phyloP scores from a whole-genome alignment of 2,113 vertebrate genomes.

The Grammomys dolichurus region DNA sequence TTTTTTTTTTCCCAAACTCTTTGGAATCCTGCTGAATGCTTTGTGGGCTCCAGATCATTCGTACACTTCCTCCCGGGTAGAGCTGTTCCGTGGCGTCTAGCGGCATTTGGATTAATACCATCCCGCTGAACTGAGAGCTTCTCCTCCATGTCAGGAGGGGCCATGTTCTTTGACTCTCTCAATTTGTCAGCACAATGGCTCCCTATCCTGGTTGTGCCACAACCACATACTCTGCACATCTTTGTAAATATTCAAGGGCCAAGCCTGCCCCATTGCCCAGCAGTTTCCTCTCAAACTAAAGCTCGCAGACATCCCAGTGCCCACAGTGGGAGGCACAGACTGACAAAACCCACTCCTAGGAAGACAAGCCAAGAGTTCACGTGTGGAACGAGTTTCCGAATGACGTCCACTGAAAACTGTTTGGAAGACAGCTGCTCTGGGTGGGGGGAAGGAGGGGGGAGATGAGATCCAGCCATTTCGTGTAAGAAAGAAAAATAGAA shows the following conservation, averaged over 20 bases:
- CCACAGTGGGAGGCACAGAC: neutral
- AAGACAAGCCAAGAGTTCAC: neutral
- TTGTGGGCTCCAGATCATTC: neutral
- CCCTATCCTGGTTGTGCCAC: neutral
- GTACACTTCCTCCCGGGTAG: neutral
- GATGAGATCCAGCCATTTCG: neutral
- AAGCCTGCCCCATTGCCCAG: no score
- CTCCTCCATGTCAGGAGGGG: neutral
- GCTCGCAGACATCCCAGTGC: neutral
- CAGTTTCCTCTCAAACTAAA: neutral
- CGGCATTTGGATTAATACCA: neutral
- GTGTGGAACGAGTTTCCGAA: neutral
- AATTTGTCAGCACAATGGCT: neutral
- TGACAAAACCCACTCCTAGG: neutral
- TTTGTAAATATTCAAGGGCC: neutral
- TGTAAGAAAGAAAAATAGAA: neutral
- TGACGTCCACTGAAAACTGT: neutral
- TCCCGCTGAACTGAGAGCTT: neutral
- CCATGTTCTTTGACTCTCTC: neutral
- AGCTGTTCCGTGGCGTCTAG: neutral
- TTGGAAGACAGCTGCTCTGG: neutral
- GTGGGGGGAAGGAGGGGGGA: no score
- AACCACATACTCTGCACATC: no score
- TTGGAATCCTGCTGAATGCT: neutral
- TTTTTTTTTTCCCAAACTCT: neutral